Conservation (phyloP, 1,140 invertebrate species). For the Drosophila ercepeae region DNA sequence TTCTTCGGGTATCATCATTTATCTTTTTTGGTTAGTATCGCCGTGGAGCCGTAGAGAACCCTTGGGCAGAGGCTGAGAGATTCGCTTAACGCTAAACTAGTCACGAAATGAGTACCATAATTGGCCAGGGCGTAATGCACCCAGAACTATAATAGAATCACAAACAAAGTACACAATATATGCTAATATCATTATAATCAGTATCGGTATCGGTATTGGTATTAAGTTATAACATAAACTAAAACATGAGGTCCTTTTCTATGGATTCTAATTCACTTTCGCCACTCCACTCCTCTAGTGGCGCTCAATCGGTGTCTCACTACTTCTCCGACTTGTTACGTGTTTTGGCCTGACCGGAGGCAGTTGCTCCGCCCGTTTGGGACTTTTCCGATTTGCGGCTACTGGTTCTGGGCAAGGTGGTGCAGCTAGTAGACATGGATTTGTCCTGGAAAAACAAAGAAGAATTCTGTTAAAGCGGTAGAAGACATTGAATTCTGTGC, state of each 20-base stretch:
- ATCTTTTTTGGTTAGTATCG: slow-evolving; percentile 45
- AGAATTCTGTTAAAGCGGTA: neutral
- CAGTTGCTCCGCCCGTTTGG: slow-evolving; percentile 30
- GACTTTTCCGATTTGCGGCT: slow-evolving; percentile 75
- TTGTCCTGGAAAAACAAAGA: slow-evolving; percentile 84
- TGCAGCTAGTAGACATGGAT: slow-evolving; percentile 84
- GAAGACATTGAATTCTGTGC: neutral
- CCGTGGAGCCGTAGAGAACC: slow-evolving; percentile 28
- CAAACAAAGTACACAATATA: slow-evolving; percentile 65
- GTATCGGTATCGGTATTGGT: slow-evolving; percentile 31
- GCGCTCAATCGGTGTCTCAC: neutral
- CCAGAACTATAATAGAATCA: slow-evolving; percentile 65
- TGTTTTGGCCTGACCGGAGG: slow-evolving; percentile 53
- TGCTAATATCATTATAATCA: slow-evolving; percentile 33
- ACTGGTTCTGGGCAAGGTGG: slow-evolving; percentile 86
- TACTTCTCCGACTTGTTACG: slow-evolving; percentile 76
- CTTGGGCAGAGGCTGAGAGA: slow-evolving; percentile 36
- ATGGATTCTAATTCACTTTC: slow-evolving; percentile 26
- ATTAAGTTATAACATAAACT: slow-evolving; percentile 74
- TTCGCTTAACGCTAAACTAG: slow-evolving; percentile 61
- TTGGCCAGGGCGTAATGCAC: slow-evolving; percentile 22
- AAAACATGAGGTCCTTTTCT: slow-evolving; percentile 69
- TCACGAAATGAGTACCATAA: slow-evolving; percentile 52
- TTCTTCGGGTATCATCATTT: slow-evolving; percentile 17
- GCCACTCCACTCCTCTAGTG: neutral